Evolutionary conservation across 1,140 invertebrate genomes (phyloP), one percentile per base, ranked within the genome.

Genomic region (Cydia amplana): DNA sequence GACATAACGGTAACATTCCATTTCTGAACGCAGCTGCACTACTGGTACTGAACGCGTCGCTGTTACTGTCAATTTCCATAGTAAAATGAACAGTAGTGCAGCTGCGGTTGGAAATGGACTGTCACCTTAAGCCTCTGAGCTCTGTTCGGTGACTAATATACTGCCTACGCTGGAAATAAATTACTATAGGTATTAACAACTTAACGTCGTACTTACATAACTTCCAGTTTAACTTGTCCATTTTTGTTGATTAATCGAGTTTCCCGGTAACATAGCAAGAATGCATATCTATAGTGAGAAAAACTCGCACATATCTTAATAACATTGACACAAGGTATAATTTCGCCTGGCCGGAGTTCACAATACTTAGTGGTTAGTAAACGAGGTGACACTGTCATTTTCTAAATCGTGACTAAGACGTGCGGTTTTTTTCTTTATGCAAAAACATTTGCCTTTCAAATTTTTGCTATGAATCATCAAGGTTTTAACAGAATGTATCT

Each of bases 371-470:
- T 28, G 63, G 25, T 67, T 67, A 67, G 6, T 36, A 43, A 70
- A 43, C 65, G 65, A 70, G 32, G 65, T 36, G 65, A 70, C 65
- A 70, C 65, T 18, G 65, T 18, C 32, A 18, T 70, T 70, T 70
- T 70, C 65, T 70, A 70, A 67, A 40, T 36, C 65, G 65, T 70
- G 65, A 70, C 32, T 70, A 32, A 70, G 65, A 28, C 28, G 65
- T 70, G n/a, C 32, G 65, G 65, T 70, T 70, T 70, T 63, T 70
- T 67, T 64, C 64, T 67, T 70, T 18, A 10, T 70, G 18, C 65
- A 70, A 70, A 70, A 70, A 70, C 32, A 70, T 40, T 60, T 70
- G 65, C 65, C 65, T 70, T 70, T 70, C 65, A 70, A 70, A 70
- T 70, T 70, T 65, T 20, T 70, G 65, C n/a, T n/a, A 14, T 70